Evolutionary conservation across 2,888 invertebrate species (phyloP), one percentile per base, ranked within the genome.

Genomic region (Tinea pellionella): DNA sequence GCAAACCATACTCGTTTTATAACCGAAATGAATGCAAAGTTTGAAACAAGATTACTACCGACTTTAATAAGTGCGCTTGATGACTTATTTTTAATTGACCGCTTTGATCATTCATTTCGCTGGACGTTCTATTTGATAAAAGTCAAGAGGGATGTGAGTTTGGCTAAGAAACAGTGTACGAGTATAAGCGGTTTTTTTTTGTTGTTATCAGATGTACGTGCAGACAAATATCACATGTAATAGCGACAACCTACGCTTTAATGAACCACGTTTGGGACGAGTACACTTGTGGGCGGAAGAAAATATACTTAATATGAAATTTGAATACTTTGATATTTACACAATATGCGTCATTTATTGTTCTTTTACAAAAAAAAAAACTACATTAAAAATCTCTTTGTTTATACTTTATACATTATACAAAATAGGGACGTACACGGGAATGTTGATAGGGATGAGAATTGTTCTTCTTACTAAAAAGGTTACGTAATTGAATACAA

Each of bases 161-260:
- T 78, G 80, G 83, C 83, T 83, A 79, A 81, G 19, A 77, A 72
- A 71, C 73, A 74, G 72, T 74, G 69, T 70, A n/a, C n/a, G n/a
- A n/a, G n/a, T n/a, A 73, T 69, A 72, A 70, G 71, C 70, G 43
- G 66, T 78, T 82, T 78, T 82, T 78, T 74, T 78, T 74, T 69
- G 65, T 75, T 69, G 66, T 80, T 85, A 85, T 84, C 85, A 78
- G 81, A 83, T 81, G 72, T 68, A 72, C 70, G 69, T 68, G 70
- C 71, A 70, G 78, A 78, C 78, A 77, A 79, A 73, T 72, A 77
- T 79, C 75, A 71, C 71, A 75, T 78, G 80, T 84, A 81, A 84
- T 82, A 82, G 78, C 78, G 75, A 69, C 66, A 70, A 64, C 69
- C 68, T 69, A 69, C 71, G 72, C 74, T 77, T 80, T 72, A 75